Conservation (phyloP, 37 sponge, comb jelly and placozoan genomes). For the Aplysina aerophoba region DNA sequence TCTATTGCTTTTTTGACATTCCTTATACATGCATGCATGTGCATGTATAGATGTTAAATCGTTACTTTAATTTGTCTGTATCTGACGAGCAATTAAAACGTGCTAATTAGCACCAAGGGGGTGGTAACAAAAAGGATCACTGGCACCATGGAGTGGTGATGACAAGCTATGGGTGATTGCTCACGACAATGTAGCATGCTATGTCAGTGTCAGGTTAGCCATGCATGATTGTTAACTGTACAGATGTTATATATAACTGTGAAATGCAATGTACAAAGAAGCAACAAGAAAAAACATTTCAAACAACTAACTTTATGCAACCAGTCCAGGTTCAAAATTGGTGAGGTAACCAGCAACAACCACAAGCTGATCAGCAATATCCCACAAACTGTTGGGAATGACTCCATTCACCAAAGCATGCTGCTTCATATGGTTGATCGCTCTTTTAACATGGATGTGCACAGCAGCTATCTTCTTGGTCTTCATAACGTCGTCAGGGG, state of each 20-base stretch:
- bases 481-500: conserved; percentile 7
- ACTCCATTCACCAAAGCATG: background rate
- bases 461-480: conserved; percentile 36
- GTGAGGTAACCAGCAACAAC: conserved; percentile 23
- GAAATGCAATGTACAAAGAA: too few relatives aligned
- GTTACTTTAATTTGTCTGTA: background rate
- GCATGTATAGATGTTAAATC: background rate
- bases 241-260: too few relatives aligned
- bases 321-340: conserved; percentile 29
- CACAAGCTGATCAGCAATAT: conserved; percentile 17
- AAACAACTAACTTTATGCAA: background rate
- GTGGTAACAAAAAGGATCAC: too few relatives aligned
- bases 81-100: background rate
- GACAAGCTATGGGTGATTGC: too few relatives aligned
- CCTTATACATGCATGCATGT: background rate
- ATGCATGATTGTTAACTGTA: too few relatives aligned
- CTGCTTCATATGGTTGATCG: conserved; percentile 21
- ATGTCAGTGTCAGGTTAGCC: too few relatives aligned
- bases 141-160: too few relatives aligned
- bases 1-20: background rate
- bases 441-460: conserved; percentile 23
- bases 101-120: background rate
- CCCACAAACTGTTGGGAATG: conserved; percentile 21
- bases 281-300: too few relatives aligned
- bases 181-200: too few relatives aligned